Conservation (phyloP, 2,888 invertebrate genomes). For the Acleris emargana region DNA sequence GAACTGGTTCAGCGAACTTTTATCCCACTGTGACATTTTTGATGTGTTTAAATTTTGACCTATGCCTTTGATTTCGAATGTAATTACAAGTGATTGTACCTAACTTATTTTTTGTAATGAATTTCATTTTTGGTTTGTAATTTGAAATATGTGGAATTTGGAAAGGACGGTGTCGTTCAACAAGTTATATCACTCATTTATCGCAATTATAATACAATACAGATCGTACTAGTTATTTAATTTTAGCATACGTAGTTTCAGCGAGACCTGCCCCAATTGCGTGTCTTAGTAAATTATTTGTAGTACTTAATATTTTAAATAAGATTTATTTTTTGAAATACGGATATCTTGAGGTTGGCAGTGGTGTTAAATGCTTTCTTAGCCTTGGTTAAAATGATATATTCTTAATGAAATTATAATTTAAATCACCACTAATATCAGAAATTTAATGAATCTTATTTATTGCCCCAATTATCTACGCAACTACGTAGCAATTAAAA, state of each 20-base stretch:
- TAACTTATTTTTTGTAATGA: constrained; percentile 31
- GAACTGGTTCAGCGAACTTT: not conserved
- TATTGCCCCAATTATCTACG: too few species aligned
- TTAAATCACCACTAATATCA: too few species aligned
- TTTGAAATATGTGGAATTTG: constrained; percentile 16
- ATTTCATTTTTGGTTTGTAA: constrained; percentile 20
- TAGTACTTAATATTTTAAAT: too few species aligned
- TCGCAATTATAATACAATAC: constrained; percentile 11
- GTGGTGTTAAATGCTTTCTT: too few species aligned
- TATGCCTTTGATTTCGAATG: constrained; percentile 22
- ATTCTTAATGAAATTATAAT: too few species aligned
- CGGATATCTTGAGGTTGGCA: too few species aligned
- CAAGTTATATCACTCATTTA: constrained; percentile 12
- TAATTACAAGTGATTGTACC: constrained; percentile 39
- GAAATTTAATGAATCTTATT: too few species aligned
- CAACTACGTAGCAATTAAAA: too few species aligned
- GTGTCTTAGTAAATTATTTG: not conserved
- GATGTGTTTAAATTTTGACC: constrained; percentile 30
- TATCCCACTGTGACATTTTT: constrained; percentile 33
- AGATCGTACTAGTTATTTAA: constrained; percentile 29
- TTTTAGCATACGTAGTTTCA: constrained; percentile 33
- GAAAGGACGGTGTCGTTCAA: constrained; percentile 15
- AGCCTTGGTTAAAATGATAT: too few species aligned
- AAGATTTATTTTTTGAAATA: too few species aligned
- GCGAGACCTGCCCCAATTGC: not conserved